Evolutionary conservation across 2,888 invertebrate species (phyloP).

Genomic region (Campoletis raptor): DNA sequence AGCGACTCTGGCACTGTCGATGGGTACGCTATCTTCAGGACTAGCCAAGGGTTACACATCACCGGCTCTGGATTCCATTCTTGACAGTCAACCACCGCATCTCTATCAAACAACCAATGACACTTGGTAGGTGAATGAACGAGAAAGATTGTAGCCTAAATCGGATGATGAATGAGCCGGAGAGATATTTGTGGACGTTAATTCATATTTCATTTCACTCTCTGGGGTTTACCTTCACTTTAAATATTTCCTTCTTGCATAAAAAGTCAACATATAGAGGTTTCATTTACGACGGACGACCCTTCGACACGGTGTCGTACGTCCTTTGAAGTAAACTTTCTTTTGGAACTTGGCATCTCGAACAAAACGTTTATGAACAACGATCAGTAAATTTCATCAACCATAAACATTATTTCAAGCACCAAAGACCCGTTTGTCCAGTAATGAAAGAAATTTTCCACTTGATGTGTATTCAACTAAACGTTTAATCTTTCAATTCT

Average conservation of each 20-base stretch:
- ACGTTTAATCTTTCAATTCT: not conserved
- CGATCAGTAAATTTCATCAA: not conserved
- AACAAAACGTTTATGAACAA: not conserved
- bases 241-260: not conserved
- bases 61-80: constrained; percentile 92
- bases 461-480: not conserved
- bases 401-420: not conserved
- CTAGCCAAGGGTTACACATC: constrained; percentile 94
- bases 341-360: not conserved
- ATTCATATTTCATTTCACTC: too few relatives aligned
- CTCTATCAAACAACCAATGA: constrained; percentile 81
- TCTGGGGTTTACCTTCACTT: not conserved
- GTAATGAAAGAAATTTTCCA: not conserved
- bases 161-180: not conserved
- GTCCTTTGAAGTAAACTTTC: not conserved
- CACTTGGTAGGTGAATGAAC: constrained; percentile 78
- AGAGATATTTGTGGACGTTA: not conserved
- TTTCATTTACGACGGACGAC: not conserved
- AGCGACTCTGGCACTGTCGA: constrained; percentile 91
- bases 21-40: constrained; percentile 92
- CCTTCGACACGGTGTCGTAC: not conserved
- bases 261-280: not conserved
- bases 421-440: not conserved
- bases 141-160: not conserved
- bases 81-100: constrained; percentile 87